Evolutionary conservation across 2,113 vertebrate genomes (phyloP).

Genomic region (Puntigrus tetrazona): DNA sequence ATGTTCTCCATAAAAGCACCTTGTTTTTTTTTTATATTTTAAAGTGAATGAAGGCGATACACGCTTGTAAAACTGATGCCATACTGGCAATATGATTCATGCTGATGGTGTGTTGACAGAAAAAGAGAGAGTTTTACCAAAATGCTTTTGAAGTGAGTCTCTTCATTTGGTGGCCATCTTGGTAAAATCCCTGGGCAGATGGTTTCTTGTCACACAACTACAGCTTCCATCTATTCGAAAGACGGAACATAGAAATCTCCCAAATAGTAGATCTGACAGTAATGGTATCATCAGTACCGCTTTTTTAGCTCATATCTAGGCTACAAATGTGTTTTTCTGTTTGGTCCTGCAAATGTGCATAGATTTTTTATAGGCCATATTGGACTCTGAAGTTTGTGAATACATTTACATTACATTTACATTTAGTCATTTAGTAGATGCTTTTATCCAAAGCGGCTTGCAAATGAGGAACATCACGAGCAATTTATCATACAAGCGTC

Average conservation of each 20-base stretch:
- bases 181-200: neutral
- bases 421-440: conserved; percentile 11
- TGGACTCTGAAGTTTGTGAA: conserved; percentile 8
- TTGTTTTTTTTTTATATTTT: conserved; percentile 1
- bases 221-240: neutral
- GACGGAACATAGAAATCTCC: neutral
- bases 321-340: neutral
- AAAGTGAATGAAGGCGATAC: neutral
- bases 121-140: conserved; percentile 4
- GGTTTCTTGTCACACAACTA: neutral
- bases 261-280: neutral
- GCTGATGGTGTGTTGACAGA: neutral
- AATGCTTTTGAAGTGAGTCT: neutral
- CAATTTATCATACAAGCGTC: neutral
- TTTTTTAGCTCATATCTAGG: neutral
- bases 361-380: neutral
- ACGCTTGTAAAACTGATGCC: neutral
- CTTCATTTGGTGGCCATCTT: neutral
- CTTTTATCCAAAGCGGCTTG: conserved; percentile 25
- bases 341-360: neutral
- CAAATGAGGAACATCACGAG: conserved; percentile 20
- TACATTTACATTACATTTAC: conserved; percentile 27
- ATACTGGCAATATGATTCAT: conserved; percentile 19
- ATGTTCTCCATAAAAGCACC: conserved; percentile 4
- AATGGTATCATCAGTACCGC: neutral